phyloP scores from a whole-genome alignment of 2,113 vertebrate genomes.

The Aldabrachelys gigantea region DNA sequence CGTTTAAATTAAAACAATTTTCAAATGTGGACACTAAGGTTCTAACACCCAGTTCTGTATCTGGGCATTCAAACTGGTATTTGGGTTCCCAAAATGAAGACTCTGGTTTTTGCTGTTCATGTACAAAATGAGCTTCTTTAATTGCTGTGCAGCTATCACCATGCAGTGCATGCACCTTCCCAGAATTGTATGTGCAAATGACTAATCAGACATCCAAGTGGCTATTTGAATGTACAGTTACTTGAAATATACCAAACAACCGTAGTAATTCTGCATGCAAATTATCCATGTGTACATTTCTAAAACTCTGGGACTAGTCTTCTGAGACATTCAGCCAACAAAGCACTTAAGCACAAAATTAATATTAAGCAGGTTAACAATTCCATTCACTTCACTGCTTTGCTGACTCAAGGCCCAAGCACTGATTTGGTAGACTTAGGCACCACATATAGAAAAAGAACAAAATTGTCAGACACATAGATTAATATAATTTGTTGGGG shows the following conservation, averaged over 20 bases:
- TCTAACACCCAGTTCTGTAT: background rate
- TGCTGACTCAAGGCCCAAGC: background rate
- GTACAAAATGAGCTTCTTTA: constrained; percentile 23
- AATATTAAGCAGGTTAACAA: background rate
- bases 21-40: background rate
- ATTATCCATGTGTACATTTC: background rate
- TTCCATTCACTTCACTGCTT: background rate
- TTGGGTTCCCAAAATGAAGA: constrained; percentile 29
- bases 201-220: constrained; percentile 25
- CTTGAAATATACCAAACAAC: constrained; percentile 22
- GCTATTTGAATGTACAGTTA: constrained; percentile 4
- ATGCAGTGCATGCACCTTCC: background rate
- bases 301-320: background rate
- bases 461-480: no score
- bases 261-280: constrained; percentile 51
- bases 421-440: background rate
- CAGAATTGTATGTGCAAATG: constrained; percentile 42
- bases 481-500: no score
- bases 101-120: background rate
- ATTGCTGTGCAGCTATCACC: constrained; percentile 22
- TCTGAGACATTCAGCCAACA: background rate
- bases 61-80: background rate
- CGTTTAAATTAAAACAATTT: constrained; percentile 1
- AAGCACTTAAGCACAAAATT: background rate
- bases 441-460: background rate